Base-by-base conservation (phyloP, 2,797 vertebrate genomes). In the Sebastes goodei region DNA sequence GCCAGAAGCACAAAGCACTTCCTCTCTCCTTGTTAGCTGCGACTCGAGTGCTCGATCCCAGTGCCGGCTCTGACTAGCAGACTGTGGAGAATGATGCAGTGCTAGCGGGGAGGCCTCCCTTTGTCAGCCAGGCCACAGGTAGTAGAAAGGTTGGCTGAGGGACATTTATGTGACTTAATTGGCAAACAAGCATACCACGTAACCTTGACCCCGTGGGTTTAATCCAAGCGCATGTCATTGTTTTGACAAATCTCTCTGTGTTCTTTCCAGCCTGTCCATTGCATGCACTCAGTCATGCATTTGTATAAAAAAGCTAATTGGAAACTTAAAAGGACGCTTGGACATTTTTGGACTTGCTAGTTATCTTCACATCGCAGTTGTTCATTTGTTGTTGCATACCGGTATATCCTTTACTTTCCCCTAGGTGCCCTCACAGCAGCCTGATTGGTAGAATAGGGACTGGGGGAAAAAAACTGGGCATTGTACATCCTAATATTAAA, bases 1-100 rank as follows among this genome's bases (percentile, higher is more conserved):
- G 79, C 64, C 80, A 82, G 66, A 35, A 86, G 81, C 83, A 90
- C 84, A 93, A 93, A 91, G 88, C 86, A 76, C 80, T 91, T 94
- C 86, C 89, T 93, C 80, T 89, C 75, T 91, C 77, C 76, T 55
- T 64, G 78, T 85, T 70, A 65, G 80, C 78, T 53, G 66, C 55
- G 49, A 76, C 76, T 88, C 78, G 27, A 74, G 67, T 25, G 76
- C 76, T 76, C 11, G 3, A 15, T 74, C 71, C 78, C 69, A 65
- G 63, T 49, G 64, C 73, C 84, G 81, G 76, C 71, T 76, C 68
- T 65, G 73, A 80, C 76, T 35, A 78, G 63, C 65, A 87, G 71
- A 89, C 69, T 85, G 80, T 83, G 72, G 71, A 87, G 72, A 88
- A 70, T 74, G 75, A 80, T 63, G 62, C 59, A 25, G 74, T 30